These are phyloP conservation scores for Trachops cirrhosus DNA, from an alignment of 2,797 vertebrate genomes.

Conservation along the genomic window DNA sequence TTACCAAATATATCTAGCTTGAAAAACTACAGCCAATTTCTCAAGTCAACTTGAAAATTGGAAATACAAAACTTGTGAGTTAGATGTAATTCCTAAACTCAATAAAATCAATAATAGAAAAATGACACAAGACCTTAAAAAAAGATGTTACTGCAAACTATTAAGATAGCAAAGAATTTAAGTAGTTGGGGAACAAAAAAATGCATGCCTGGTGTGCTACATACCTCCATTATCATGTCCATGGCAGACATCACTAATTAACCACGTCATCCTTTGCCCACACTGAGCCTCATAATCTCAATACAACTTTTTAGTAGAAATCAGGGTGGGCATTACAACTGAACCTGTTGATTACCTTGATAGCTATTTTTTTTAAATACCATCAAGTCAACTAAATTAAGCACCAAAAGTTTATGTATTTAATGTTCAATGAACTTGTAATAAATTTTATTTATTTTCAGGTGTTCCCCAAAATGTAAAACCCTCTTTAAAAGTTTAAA, in stretches of 20 bases:
- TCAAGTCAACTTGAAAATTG: background rate
- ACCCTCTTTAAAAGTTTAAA: background rate
- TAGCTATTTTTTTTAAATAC: background rate
- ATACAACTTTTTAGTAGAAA: background rate
- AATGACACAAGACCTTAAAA: background rate
- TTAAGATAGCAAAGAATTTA: background rate
- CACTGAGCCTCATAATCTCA: background rate
- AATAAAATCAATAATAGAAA: background rate
- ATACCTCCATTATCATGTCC: background rate
- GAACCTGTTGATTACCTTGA: background rate
- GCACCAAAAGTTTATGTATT: background rate
- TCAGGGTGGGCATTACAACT: background rate
- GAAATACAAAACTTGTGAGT: background rate
- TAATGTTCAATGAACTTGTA: background rate
- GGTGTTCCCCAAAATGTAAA: background rate
- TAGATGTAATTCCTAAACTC: background rate
- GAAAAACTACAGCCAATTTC: background rate
- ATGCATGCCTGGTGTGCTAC: background rate
- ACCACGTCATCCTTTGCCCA: background rate
- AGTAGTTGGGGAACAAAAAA: background rate
- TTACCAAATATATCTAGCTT: background rate
- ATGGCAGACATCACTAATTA: background rate
- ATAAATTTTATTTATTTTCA: background rate
- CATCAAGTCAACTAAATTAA: background rate
- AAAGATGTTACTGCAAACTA: background rate